phyloP scores from a whole-genome alignment of 2,113 vertebrate species.

The Petroica traversi region DNA sequence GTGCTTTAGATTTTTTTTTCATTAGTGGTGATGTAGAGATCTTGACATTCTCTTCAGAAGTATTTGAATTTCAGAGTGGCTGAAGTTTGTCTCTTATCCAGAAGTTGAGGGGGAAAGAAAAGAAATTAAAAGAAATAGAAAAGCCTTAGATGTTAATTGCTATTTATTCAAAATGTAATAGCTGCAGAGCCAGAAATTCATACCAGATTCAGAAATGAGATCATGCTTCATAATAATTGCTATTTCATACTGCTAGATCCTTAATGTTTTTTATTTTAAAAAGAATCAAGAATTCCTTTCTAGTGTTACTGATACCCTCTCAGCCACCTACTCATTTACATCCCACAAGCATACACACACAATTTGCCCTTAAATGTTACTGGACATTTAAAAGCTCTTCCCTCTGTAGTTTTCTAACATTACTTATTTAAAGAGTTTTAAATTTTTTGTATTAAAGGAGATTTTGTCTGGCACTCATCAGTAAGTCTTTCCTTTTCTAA shows the following conservation, averaged over 20 bases:
- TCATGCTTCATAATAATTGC: slow-evolving; percentile 21
- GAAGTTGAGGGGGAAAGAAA: background rate
- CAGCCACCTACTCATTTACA: background rate
- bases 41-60: background rate
- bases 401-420: background rate
- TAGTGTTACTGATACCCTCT: slow-evolving; percentile 13
- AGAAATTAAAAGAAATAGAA: background rate
- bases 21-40: background rate
- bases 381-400: slow-evolving; percentile 4
- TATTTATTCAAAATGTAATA: slow-evolving; percentile 65
- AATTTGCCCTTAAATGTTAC: background rate
- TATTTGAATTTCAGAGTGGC: slow-evolving; percentile 29
- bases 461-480: background rate
- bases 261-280: slow-evolving; percentile 49
- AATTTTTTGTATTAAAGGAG: background rate
- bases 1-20: background rate
- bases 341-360: background rate
- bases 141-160: slow-evolving; percentile 61
- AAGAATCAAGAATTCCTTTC: slow-evolving; percentile 32
- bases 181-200: slow-evolving; percentile 41
- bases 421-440: background rate
- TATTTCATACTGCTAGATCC: slow-evolving; percentile 47
- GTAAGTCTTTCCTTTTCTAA: background rate
- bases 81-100: slow-evolving; percentile 31
- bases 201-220: slow-evolving; percentile 47